Conservation (phyloP, 2,888 invertebrate species). For the Eustalomyia histrio region DNA sequence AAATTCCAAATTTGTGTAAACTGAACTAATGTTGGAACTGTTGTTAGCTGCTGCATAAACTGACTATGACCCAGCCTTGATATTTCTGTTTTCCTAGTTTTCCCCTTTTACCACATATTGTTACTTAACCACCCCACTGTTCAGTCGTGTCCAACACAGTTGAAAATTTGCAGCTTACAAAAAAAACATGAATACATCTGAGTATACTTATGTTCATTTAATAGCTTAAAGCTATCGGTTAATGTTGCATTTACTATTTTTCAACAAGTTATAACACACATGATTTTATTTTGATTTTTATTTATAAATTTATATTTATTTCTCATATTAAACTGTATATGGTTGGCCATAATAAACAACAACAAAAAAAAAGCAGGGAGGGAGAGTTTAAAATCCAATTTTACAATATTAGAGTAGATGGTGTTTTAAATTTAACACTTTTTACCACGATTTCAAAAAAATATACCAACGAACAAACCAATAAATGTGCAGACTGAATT, state of each 20-base stretch:
- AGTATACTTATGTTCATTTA: slow-evolving; percentile 12
- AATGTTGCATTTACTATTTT: slow-evolving; percentile 56
- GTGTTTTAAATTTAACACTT: slow-evolving; percentile 62
- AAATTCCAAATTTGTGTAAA: too few relatives aligned
- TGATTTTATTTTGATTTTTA: slow-evolving; percentile 30
- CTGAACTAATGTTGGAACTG: too few relatives aligned
- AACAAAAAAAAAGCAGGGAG: slow-evolving; percentile 13
- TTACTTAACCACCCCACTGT: background rate
- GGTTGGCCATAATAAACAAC: slow-evolving; percentile 49
- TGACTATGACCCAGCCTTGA: too few relatives aligned
- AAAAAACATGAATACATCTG: background rate
- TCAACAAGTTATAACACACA: slow-evolving; percentile 51
- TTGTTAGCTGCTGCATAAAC: too few relatives aligned
- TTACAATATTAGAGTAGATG: slow-evolving; percentile 52
- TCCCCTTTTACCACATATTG: too few relatives aligned
- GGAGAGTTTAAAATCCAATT: slow-evolving; percentile 47
- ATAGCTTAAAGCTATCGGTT: slow-evolving; percentile 60
- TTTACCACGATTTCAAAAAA: slow-evolving; percentile 55
- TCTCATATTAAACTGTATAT: slow-evolving; percentile 48
- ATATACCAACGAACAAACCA: background rate
- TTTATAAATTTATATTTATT: slow-evolving; percentile 6
- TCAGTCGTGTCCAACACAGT: background rate
- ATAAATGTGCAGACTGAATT: background rate
- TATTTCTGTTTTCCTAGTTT: too few relatives aligned
- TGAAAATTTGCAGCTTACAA: background rate